These are phyloP conservation scores for Tiliqua scincoides DNA, from an alignment of 2,113 vertebrate genomes.

Conservation along the genomic window DNA sequence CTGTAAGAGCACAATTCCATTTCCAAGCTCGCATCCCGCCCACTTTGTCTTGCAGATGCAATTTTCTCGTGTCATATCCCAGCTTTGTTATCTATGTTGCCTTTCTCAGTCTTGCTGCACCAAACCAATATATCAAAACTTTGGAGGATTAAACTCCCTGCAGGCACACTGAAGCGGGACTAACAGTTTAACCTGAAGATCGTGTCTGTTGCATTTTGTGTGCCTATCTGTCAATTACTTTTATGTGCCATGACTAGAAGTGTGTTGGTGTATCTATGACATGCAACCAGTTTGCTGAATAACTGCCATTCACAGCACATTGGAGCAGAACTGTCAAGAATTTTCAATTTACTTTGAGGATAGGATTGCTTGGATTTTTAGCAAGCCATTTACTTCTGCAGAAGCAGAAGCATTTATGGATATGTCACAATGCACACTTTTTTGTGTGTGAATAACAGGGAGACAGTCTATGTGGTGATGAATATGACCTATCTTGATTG, in stretches of 20 bases:
- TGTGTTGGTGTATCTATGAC: neutral
- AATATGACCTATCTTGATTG: neutral
- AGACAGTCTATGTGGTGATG: neutral
- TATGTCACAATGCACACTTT: fast-evolving
- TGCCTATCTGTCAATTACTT: slow-evolving; percentile 30
- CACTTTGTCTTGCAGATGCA: neutral
- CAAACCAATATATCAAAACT: neutral
- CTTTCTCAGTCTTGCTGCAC: neutral
- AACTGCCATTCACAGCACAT: slow-evolving; percentile 15
- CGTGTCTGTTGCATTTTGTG: neutral
- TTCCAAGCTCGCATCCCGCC: neutral
- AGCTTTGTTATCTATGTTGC: neutral
- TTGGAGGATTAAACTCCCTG: neutral
- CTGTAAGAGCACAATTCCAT: fast-evolving
- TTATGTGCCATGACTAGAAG: slow-evolving; percentile 16
- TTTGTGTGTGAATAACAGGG: neutral
- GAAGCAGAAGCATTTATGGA: neutral
- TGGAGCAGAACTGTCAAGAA: slow-evolving; percentile 19
- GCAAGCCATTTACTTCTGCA: neutral
- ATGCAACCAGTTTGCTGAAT: neutral
- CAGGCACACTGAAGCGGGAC: neutral
- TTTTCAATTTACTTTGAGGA: slow-evolving; percentile 18
- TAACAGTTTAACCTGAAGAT: neutral
- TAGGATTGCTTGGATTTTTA: slow-evolving; percentile 12
- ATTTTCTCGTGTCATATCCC: neutral